Evolutionary conservation across 2,113 vertebrate genomes (phyloP), one percentile per base, ranked within the genome.

Genomic region (Marcusenius ussheri): DNA sequence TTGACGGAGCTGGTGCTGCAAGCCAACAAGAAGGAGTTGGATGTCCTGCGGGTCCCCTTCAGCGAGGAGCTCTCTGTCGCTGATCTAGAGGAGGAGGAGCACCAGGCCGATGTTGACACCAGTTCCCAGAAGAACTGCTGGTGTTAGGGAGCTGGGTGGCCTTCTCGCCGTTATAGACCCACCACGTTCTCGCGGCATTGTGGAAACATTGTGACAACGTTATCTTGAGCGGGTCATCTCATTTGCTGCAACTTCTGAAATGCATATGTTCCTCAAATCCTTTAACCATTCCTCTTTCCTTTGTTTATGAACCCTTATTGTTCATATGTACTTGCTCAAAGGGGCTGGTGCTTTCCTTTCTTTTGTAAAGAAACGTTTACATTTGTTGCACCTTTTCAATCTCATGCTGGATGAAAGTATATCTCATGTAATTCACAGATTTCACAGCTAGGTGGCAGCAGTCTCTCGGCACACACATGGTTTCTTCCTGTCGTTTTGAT

Each of bases 1-100:
- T 92, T 99, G 95, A 97, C 98, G 0, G 98, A 99, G 92, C 96
- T 98, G 95, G 98, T 99, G 90, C 95, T 99, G 92, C 96, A 97
- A 91, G 97, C 98, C 2, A 98, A 99, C 47, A 97, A 96, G 93
- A 99, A 97, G 92, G 98, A 99, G 93, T 95, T 99, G 93, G 98
- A 98, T 0, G 96, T 97, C 13, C 95, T 99, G 91, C 95, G 96
- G 86, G 94, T 93, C 0, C 96, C 93, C 0, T 88, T 95, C 35
- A 95, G 94, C 9, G 93, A 96, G 0, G 93, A 97, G 93, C 92
- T 98, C 8, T 94, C 96, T 47, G 92, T 99, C 35, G 92, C 96
- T 0, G 96, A 94, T 88, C 96, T 98, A 93, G 98, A 98, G 93
- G 98, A 98, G 45, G 97, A 97, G 0, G 96, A 97, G 89, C 94